These are phyloP conservation scores for Apogon hyalosoma DNA, from an alignment of 2,797 vertebrate species.

Conservation along the genomic window DNA sequence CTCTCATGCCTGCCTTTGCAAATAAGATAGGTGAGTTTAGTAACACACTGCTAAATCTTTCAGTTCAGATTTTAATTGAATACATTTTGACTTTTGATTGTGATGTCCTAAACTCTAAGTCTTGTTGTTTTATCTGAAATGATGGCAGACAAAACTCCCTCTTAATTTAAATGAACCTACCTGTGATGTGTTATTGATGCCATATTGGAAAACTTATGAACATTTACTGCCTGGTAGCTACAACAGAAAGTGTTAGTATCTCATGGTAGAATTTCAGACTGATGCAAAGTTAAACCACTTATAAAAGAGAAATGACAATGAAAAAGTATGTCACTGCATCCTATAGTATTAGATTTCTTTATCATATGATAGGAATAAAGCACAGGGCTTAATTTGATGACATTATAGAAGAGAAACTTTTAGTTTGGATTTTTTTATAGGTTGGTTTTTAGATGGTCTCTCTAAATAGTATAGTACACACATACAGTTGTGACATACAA, in stretches of 20 bases:
- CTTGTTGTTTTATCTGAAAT: no score
- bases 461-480: no score
- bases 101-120: no score
- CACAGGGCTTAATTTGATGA: no score
- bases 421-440: no score
- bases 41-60: neutral
- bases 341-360: no score
- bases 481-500: no score
- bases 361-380: no score
- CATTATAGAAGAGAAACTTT: no score
- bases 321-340: no score
- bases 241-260: neutral
- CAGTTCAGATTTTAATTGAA: neutral
- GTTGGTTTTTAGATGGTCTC: no score
- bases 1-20: constrained; percentile 87
- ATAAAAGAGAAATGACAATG: neutral
- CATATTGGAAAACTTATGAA: neutral
- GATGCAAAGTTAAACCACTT: neutral
- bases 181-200: neutral
- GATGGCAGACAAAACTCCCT: neutral
- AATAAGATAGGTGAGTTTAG: constrained; percentile 89
- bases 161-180: neutral
- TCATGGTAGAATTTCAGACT: no score
- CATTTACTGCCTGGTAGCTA: neutral
- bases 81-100: neutral